Conservation (phyloP, 2,888 invertebrate genomes). For the Zygogramma bicolorata region DNA sequence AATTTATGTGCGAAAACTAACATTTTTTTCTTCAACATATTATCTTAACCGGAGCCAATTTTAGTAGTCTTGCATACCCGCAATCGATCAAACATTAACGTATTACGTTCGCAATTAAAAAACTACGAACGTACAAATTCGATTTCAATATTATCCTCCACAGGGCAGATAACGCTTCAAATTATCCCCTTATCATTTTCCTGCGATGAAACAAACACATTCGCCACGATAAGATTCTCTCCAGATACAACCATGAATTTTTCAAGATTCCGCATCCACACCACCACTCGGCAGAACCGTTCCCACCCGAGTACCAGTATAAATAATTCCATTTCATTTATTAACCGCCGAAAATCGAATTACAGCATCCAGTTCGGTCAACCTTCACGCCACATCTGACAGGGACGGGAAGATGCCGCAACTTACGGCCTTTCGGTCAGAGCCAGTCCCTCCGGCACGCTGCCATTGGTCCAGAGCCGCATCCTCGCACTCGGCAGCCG, state of each 20-base stretch:
- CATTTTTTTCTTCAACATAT: no score
- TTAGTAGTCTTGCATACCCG: no score
- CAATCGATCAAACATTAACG: neutral
- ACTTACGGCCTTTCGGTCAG: constrained; percentile 21
- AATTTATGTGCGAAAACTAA: no score
- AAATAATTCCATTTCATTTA: neutral
- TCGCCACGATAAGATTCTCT: neutral
- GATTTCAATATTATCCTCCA: neutral
- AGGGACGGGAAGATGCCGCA: neutral
- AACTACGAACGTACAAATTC: neutral
- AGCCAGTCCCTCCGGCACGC: constrained; percentile 23
- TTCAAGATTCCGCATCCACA: neutral
- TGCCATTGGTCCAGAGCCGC: constrained; percentile 41
- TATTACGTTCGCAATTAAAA: neutral
- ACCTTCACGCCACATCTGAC: neutral
- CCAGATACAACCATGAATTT: neutral
- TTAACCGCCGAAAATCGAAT: neutral
- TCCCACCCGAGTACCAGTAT: neutral
- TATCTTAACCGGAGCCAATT: no score
- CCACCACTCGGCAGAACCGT: neutral
- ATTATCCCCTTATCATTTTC: neutral
- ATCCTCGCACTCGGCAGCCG: constrained; percentile 44
- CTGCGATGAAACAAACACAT: neutral
- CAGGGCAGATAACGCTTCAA: neutral
- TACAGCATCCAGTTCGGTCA: neutral